These are phyloP conservation scores for Orcinus orca DNA, from an alignment of 2,113 vertebrate genomes.

Conservation along the genomic window DNA sequence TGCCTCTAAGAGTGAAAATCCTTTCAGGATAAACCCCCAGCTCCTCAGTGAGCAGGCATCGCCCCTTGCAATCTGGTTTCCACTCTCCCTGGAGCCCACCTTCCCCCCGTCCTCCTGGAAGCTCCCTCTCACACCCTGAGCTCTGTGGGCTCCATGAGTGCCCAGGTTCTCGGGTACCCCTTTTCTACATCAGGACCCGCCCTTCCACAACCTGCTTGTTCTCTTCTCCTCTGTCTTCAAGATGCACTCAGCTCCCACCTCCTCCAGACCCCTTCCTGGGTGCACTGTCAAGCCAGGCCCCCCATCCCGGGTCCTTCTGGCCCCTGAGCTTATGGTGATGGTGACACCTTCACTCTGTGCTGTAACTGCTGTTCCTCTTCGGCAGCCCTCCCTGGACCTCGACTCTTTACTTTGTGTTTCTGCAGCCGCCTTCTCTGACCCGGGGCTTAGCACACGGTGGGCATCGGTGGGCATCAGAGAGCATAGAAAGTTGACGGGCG, in stretches of 20 bases:
- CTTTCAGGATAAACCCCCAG: background rate
- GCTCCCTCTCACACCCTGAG: background rate
- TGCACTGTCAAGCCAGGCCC: accelerated
- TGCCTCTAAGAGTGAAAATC: too few species aligned
- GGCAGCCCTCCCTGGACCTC: accelerated
- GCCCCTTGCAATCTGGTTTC: accelerated
- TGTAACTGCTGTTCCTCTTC: accelerated
- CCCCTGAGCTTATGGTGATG: accelerated
- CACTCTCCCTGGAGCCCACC: accelerated
- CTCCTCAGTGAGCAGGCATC: accelerated
- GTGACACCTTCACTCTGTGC: accelerated
- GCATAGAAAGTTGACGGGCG: accelerated
- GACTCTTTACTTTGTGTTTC: accelerated
- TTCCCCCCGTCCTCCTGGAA: background rate
- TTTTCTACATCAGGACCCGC: background rate
- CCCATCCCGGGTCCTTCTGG: background rate
- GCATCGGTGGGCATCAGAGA: too few species aligned
- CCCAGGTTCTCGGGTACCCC: accelerated
- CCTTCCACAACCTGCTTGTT: background rate
- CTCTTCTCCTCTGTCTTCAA: background rate
- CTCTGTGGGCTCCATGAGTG: background rate
- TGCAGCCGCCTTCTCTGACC: background rate
- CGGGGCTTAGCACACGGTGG: accelerated
- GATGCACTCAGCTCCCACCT: background rate
- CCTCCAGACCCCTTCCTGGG: accelerated